A percentile compares a stretch with the other conserved stretches of the same genome.
phyloP scores from a whole-genome alignment of 1,140 invertebrate genomes.

The Radopholus similis region DNA sequence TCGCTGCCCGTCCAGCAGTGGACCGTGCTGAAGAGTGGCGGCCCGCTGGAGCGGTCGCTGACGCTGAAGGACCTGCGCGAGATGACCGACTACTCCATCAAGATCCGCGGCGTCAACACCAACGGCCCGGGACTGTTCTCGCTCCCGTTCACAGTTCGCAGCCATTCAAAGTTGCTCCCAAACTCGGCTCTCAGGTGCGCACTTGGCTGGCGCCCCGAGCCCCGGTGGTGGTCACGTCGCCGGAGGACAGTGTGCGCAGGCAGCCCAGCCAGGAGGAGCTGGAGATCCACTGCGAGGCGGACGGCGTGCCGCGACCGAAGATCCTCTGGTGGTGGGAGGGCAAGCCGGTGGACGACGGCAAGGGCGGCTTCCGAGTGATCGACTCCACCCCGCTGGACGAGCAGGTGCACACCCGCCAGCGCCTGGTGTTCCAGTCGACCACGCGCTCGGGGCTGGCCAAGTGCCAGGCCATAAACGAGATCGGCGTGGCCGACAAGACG shows the following conservation, averaged over 20 bases:
- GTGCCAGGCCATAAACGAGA: constrained; percentile 55
- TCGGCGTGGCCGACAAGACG: constrained; percentile 49
- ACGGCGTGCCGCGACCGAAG: constrained; percentile 56
- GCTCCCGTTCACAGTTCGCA: constrained; percentile 41
- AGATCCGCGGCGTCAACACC: constrained; percentile 49
- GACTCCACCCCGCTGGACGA: constrained; percentile 50
- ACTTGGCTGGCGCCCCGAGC: constrained; percentile 6
- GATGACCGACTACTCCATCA: constrained; percentile 49
- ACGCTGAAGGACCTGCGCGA: constrained; percentile 45
- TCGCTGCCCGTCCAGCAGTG: constrained; percentile 51
- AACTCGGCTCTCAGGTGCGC: not conserved
- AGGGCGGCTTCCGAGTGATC: constrained; percentile 57
- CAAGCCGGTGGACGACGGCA: constrained; percentile 50
- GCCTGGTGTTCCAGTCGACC: constrained; percentile 50
- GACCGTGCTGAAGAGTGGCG: constrained; percentile 36
- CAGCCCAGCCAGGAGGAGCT: constrained; percentile 51
- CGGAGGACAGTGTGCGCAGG: constrained; percentile 13
- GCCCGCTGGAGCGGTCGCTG: constrained; percentile 35
- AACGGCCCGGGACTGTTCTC: constrained; percentile 51
- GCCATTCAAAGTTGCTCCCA: not conserved
- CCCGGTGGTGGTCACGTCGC: not conserved
- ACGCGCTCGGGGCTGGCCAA: constrained; percentile 48
- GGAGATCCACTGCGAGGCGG: constrained; percentile 50
- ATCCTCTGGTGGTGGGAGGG: constrained; percentile 58
- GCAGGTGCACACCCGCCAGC: constrained; percentile 46